A percentile compares a stretch with the other conserved stretches of the same genome.
phyloP scores from a whole-genome alignment of 2,113 vertebrate genomes.

The Alethe diademata region DNA sequence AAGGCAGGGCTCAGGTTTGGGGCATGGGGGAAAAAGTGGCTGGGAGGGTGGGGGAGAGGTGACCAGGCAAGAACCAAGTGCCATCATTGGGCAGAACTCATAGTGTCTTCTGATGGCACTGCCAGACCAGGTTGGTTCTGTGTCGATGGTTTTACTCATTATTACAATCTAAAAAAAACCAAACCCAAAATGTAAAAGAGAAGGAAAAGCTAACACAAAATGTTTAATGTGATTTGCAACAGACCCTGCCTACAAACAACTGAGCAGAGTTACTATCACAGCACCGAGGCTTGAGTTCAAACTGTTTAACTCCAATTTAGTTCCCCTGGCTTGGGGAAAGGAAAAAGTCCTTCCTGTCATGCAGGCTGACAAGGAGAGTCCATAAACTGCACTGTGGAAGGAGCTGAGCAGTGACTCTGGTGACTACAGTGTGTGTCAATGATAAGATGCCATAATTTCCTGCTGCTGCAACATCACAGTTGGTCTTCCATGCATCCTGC shows the following conservation, averaged over 20 bases:
- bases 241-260: not conserved
- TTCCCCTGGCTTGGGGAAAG: not conserved
- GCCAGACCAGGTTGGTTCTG: not conserved
- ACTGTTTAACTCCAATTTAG: not conserved
- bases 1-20: not conserved
- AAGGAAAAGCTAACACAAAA: not conserved
- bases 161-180: not conserved
- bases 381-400: not conserved
- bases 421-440: not conserved
- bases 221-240: not conserved
- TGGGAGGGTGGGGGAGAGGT: not conserved
- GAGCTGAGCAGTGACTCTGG: not conserved
- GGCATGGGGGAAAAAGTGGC: rapidly evolving
- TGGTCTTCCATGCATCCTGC: not conserved
- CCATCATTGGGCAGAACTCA: rapidly evolving
- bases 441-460: not conserved
- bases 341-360: not conserved
- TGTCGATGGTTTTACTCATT: not conserved
- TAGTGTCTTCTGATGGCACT: not conserved
- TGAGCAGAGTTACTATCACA: not conserved
- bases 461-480: not conserved
- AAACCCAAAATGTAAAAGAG: not conserved
- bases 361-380: not conserved
- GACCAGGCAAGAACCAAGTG: not conserved
- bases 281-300: not conserved